Percentiles rank a stretch among this genome's conserved stretches.
phyloP scores from a whole-genome alignment of 2,797 vertebrate genomes.

The Heteromormyrus szaboi region DNA sequence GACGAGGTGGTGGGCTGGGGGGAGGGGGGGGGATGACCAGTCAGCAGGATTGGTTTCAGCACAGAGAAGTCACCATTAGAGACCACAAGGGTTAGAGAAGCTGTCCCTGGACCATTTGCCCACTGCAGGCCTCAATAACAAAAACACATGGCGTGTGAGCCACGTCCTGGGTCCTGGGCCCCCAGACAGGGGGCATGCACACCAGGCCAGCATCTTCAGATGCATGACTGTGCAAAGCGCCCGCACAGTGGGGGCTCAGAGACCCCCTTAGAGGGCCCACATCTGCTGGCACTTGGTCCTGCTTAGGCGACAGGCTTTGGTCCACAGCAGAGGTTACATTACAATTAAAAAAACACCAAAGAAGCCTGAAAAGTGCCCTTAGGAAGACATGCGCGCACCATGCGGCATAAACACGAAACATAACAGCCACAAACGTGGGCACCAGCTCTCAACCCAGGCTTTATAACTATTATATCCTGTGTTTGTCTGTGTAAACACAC shows the following conservation, averaged over 20 bases:
- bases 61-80: slow-evolving; percentile 47
- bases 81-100: slow-evolving; percentile 55
- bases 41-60: slow-evolving; percentile 44
- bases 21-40: slow-evolving; percentile 20
- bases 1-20: background rate
- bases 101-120: slow-evolving; percentile 65
- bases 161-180: background rate
- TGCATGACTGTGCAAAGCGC: background rate
- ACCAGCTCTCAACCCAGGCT: background rate
- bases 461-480: background rate
- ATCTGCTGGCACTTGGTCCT: background rate
- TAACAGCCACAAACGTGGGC: background rate
- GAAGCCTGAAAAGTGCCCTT: background rate
- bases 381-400: background rate
- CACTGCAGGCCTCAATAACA: slow-evolving; percentile 70
- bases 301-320: background rate
- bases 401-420: background rate
- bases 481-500: background rate
- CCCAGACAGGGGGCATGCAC: background rate
- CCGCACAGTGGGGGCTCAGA: background rate
- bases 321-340: background rate
- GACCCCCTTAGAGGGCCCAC: background rate
- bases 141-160: slow-evolving; percentile 67
- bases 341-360: slow-evolving; percentile 1
- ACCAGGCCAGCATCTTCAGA: background rate